phyloP scores from a whole-genome alignment of 2,113 vertebrate genomes.

The Eulacestoma nigropectus region DNA sequence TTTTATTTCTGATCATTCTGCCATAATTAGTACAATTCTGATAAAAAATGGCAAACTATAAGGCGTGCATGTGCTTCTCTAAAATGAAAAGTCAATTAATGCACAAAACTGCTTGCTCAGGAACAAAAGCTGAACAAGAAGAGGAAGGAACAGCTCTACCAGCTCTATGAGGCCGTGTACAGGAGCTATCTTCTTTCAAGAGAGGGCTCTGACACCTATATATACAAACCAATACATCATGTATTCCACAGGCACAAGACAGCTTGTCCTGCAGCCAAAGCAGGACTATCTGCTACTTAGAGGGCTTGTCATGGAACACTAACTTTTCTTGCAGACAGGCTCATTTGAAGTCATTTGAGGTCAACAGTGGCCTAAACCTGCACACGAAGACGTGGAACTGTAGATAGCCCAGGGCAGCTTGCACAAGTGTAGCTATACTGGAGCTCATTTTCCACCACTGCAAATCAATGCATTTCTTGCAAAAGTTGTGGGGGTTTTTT shows the following conservation, averaged over 20 bases:
- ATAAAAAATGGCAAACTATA: neutral
- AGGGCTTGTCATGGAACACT: neutral
- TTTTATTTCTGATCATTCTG: constrained; percentile 54
- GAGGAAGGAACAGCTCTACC: neutral
- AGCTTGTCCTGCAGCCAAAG: constrained; percentile 16
- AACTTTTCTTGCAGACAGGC: neutral
- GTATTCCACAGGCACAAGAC: neutral
- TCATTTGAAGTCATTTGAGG: neutral
- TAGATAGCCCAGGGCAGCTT: neutral
- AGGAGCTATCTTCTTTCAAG: neutral
- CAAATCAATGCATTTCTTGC: neutral
- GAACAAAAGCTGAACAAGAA: neutral
- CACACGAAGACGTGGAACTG: neutral
- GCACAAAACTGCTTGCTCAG: neutral
- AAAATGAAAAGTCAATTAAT: neutral
- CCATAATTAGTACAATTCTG: constrained; percentile 73
- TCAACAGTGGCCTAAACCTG: neutral
- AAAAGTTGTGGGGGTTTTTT: neutral
- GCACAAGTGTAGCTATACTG: neutral
- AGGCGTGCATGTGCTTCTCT: neutral
- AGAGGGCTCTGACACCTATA: neutral
- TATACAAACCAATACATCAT: neutral
- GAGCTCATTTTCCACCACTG: neutral
- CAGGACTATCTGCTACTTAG: neutral
- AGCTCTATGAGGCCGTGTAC: neutral